Evolutionary conservation across 2,888 invertebrate species (phyloP).

Genomic region (Oligia fasciuncula): DNA sequence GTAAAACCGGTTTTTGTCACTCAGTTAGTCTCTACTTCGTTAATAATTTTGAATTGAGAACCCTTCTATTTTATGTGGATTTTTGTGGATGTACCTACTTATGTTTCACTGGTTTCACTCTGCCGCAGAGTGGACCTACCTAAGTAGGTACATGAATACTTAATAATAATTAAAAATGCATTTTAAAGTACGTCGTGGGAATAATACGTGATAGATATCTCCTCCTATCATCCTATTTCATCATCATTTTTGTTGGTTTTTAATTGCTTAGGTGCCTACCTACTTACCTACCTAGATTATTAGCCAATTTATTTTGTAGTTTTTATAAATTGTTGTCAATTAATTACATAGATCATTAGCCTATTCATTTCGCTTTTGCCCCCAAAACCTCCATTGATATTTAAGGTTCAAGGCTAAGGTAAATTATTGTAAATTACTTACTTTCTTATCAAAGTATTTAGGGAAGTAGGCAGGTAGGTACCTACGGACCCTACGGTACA

Average conservation of each 20-base stretch:
- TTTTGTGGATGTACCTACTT: neutral
- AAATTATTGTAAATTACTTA: neutral
- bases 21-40: neutral
- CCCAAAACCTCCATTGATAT: neutral
- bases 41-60: conserved; percentile 8
- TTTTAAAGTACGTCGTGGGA: neutral
- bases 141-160: neutral
- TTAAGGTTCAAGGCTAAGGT: conserved; percentile 15
- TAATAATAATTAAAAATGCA: neutral
- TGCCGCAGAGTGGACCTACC: neutral
- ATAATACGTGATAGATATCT: neutral
- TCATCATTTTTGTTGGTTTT: too few relatives aligned
- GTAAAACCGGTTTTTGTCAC: conserved; percentile 53
- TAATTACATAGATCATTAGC: neutral
- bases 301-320: neutral
- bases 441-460: neutral
- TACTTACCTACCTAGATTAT: neutral
- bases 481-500: too few relatives aligned
- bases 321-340: neutral
- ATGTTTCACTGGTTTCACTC: too few relatives aligned
- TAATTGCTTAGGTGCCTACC: neutral
- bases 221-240: neutral
- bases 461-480: neutral
- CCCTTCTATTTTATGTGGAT: neutral
- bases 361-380: neutral